phyloP scores from a whole-genome alignment of 2,888 invertebrate genomes.

The Campaea margaritaria region DNA sequence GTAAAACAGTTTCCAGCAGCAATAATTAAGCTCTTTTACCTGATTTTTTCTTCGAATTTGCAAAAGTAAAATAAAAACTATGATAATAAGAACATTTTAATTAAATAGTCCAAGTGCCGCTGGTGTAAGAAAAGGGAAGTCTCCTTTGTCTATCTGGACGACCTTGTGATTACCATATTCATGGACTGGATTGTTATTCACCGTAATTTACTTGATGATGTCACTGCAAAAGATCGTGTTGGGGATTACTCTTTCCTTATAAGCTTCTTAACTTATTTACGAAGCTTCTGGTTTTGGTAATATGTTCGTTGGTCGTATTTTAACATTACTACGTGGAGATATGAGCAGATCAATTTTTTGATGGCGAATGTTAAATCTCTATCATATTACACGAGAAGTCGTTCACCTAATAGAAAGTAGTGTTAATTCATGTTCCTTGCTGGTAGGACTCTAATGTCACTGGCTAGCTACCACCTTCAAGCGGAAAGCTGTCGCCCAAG shows the following conservation, averaged over 20 bases:
- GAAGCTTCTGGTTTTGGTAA: neutral
- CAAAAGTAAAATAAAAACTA: constrained; percentile 8
- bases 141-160: constrained; percentile 26
- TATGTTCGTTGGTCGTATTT: neutral
- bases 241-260: constrained; percentile 9
- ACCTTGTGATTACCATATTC: constrained; percentile 31
- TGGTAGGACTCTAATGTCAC: too few relatives aligned
- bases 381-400: too few relatives aligned
- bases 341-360: too few relatives aligned
- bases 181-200: constrained; percentile 9
- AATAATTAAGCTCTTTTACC: constrained; percentile 1
- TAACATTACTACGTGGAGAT: neutral
- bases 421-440: too few relatives aligned
- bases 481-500: too few relatives aligned
- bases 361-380: too few relatives aligned
- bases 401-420: too few relatives aligned
- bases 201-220: constrained; percentile 22
- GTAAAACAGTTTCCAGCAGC: too few relatives aligned
- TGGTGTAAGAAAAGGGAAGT: constrained; percentile 24
- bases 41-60: constrained; percentile 5
- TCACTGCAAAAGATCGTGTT: constrained; percentile 10
- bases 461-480: too few relatives aligned
- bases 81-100: constrained; percentile 8
- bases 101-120: constrained; percentile 15
- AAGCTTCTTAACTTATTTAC: neutral